Evolutionary conservation across 64 coral and sea anemone species (phyloP).

Genomic region (Pocillopora damicornis): DNA sequence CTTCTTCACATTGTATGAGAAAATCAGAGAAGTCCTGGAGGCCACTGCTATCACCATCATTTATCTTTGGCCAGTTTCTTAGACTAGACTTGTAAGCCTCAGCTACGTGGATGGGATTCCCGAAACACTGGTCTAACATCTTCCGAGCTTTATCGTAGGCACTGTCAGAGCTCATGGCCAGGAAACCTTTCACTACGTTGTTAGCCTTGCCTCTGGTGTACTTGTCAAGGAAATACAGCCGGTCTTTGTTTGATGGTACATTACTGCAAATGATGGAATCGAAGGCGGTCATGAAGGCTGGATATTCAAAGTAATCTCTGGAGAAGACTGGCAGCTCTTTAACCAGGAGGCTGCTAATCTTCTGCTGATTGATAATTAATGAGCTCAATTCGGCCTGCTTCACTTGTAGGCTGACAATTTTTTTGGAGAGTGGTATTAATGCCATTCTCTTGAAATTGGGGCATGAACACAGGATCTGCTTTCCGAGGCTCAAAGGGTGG

Average conservation of each 20-base stretch:
- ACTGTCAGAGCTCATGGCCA: constrained; percentile 37
- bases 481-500: too few relatives aligned
- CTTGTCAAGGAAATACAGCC: constrained; percentile 52
- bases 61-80: background rate
- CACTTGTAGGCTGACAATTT: background rate
- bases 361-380: background rate
- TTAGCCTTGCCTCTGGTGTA: constrained; percentile 49
- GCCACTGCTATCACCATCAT: too few relatives aligned
- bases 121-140: background rate
- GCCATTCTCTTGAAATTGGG: too few relatives aligned
- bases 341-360: background rate
- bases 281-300: constrained; percentile 26
- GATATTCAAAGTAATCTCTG: constrained; percentile 52
- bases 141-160: constrained; percentile 37
- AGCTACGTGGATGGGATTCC: constrained; percentile 52
- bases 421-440: too few relatives aligned
- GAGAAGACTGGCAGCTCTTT: constrained; percentile 25
- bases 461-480: too few relatives aligned
- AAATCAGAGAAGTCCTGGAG: constrained; percentile 45
- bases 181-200: constrained; percentile 44
- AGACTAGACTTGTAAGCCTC: constrained; percentile 32
- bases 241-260: constrained; percentile 29
- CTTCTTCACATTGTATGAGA: constrained; percentile 8
- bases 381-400: background rate
- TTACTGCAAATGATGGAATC: constrained; percentile 49